Conservation (phyloP, 2,113 vertebrate species). For the Polypterus senegalus region DNA sequence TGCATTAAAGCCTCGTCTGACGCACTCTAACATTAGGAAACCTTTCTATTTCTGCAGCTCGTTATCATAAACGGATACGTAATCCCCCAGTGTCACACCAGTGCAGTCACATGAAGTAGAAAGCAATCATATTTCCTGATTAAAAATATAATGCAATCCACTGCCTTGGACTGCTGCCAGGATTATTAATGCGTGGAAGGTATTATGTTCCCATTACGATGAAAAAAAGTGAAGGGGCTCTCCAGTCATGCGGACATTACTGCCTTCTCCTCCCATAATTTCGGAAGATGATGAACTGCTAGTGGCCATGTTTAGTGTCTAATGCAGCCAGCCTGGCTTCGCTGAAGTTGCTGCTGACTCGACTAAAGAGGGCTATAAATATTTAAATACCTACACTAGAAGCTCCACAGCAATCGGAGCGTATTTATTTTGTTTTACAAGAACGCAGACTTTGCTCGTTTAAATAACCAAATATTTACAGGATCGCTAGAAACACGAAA, state of each 20-base stretch:
- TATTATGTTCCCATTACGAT: slow-evolving; percentile 49
- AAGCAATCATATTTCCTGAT: slow-evolving; percentile 68
- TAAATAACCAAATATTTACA: neutral
- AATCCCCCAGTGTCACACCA: slow-evolving; percentile 32
- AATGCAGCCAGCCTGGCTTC: neutral
- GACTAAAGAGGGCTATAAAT: slow-evolving; percentile 11
- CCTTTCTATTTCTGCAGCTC: slow-evolving; percentile 32
- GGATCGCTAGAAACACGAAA: neutral
- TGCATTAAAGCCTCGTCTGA: too few species aligned
- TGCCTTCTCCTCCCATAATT: slow-evolving; percentile 14
- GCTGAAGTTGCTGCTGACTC: slow-evolving; percentile 14
- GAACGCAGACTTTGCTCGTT: neutral
- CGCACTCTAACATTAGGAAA: slow-evolving; percentile 34
- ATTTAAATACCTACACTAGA: slow-evolving; percentile 15
- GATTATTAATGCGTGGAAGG: slow-evolving; percentile 52
- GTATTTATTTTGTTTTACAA: neutral
- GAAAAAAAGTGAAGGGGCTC: slow-evolving; percentile 30
- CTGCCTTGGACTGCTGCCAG: slow-evolving; percentile 40
- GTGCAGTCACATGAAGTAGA: slow-evolving; percentile 49
- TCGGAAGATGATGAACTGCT: slow-evolving; percentile 26
- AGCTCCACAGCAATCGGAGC: slow-evolving; percentile 11
- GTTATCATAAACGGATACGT: slow-evolving; percentile 37
- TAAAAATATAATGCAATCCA: slow-evolving; percentile 64
- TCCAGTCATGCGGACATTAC: slow-evolving; percentile 25
- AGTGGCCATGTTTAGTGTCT: slow-evolving; percentile 9